Conservation (phyloP, 2,113 vertebrate species). For the Festucalex cinctus region DNA sequence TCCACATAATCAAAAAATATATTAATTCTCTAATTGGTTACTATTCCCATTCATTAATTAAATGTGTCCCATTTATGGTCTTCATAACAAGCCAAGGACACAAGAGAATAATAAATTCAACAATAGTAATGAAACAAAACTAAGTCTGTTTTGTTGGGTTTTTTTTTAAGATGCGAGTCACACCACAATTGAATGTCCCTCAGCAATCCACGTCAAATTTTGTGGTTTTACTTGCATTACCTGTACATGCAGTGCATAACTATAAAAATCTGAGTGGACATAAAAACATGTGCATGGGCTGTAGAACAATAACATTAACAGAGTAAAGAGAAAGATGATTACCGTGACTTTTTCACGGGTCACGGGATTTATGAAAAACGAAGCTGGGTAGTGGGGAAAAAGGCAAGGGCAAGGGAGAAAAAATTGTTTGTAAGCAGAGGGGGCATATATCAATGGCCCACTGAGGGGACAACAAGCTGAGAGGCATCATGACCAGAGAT, state of each 20-base stretch:
- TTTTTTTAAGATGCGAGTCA: neutral
- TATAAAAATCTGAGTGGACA: slow-evolving; percentile 7
- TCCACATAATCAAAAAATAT: neutral
- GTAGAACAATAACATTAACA: slow-evolving; percentile 11
- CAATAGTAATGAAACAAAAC: neutral
- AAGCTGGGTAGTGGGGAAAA: slow-evolving; percentile 49
- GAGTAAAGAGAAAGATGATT: slow-evolving; percentile 54
- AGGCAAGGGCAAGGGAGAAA: slow-evolving; percentile 54
- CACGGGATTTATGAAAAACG: slow-evolving; percentile 60
- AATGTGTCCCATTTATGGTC: slow-evolving; percentile 12
- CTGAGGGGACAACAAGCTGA: slow-evolving; percentile 63
- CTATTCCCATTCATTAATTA: neutral
- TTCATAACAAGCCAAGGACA: slow-evolving; percentile 44
- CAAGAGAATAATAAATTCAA: slow-evolving; percentile 50
- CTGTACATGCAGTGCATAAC: neutral
- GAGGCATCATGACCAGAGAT: slow-evolving; percentile 66
- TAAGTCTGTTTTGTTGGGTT: neutral
- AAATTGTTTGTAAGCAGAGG: slow-evolving; percentile 56
- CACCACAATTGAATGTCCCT: neutral
- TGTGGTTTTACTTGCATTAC: too few relatives aligned
- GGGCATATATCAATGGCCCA: slow-evolving; percentile 59
- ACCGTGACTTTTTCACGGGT: slow-evolving; percentile 68
- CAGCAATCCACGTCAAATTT: neutral
- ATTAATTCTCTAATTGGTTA: neutral
- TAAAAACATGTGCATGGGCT: slow-evolving; percentile 12